phyloP scores from a whole-genome alignment of 2,113 vertebrate species.

The Onychostoma macrolepis region DNA sequence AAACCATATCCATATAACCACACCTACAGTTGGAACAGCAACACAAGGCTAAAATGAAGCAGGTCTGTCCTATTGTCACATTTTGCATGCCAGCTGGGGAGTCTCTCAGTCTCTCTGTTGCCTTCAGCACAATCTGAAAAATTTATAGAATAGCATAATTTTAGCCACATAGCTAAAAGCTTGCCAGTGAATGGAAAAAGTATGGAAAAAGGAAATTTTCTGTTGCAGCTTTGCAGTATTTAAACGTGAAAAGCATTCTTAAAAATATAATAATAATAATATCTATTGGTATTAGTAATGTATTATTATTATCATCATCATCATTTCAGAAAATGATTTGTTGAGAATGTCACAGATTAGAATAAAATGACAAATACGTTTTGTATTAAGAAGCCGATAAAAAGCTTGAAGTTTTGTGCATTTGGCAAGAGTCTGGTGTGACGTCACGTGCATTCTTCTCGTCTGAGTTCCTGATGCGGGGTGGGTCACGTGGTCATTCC shows the following conservation, averaged over 20 bases:
- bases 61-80: neutral
- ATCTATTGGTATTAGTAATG: neutral
- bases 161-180: conserved; percentile 46
- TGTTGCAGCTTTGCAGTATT: neutral
- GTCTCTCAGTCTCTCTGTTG: neutral
- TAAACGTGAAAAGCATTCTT: neutral
- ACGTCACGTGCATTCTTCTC: conserved; percentile 7
- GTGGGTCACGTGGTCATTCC: conserved; percentile 53
- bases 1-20: neutral
- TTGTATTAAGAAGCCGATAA: neutral
- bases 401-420: neutral
- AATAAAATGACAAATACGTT: neutral
- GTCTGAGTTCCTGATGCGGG: neutral
- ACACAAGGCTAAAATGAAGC: conserved; percentile 3
- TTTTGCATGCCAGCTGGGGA: conserved; percentile 20
- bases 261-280: neutral
- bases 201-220: neutral
- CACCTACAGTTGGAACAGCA: neutral
- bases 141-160: conserved; percentile 55
- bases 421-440: neutral
- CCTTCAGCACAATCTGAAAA: conserved; percentile 47
- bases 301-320: neutral
- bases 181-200: neutral
- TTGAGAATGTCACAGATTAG: neutral
- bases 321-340: neutral